These are phyloP conservation scores for Poeciliopsis turneri DNA, from an alignment of 2,797 vertebrate species.

Conservation along the genomic window DNA sequence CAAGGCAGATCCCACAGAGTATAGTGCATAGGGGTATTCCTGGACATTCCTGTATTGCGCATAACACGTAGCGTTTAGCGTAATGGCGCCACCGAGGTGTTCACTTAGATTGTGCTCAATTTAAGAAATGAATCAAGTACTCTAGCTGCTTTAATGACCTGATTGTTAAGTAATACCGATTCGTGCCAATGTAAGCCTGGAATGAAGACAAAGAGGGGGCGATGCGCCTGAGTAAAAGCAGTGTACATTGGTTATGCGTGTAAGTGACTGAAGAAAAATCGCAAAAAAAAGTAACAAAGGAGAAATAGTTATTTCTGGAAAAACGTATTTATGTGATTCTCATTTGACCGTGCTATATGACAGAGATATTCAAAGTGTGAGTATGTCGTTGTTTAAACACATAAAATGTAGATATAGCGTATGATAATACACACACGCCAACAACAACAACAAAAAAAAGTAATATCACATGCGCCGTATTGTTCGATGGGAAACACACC, in stretches of 20 bases:
- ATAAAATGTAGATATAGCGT: not conserved
- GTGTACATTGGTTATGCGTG: slow-evolving; percentile 4
- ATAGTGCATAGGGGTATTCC: slow-evolving; percentile 1
- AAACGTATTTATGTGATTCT: not conserved
- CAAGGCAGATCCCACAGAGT: not conserved
- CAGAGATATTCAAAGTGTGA: not conserved
- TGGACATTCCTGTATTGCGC: not conserved
- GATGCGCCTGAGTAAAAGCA: slow-evolving; percentile 34
- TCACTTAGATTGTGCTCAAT: not conserved
- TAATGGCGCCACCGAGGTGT: not conserved
- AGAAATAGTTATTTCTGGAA: not conserved
- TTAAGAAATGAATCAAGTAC: not conserved
- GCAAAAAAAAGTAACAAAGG: too few relatives aligned
- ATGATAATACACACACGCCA: not conserved
- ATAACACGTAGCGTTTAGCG: not conserved
- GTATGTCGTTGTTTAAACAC: not conserved
- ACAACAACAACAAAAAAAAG: not conserved
- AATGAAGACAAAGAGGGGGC: slow-evolving; percentile 41
- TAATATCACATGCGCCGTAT: not conserved
- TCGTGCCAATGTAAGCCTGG: not conserved
- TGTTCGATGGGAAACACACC: slow-evolving; percentile 12
- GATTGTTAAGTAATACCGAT: not conserved
- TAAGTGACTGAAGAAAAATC: not conserved
- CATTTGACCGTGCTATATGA: not conserved
- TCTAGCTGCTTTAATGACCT: not conserved